Conservation (phyloP, 2,888 invertebrate genomes). For the Apodemia hepburni region DNA sequence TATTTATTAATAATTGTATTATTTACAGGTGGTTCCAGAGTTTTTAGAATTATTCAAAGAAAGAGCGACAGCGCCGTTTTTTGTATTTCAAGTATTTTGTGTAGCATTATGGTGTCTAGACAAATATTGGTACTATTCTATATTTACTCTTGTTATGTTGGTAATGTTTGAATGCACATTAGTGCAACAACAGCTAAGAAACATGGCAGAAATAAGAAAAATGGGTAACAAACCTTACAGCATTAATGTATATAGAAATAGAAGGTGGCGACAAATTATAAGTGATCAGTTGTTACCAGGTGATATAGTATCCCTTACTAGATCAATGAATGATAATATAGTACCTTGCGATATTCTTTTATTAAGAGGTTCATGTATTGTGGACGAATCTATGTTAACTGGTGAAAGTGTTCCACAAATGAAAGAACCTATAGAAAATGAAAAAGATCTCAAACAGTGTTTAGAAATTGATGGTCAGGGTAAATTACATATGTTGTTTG, state of each 20-base stretch:
- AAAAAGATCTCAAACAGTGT: constrained; percentile 73
- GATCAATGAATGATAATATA: constrained; percentile 93
- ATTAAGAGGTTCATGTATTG: constrained; percentile 96
- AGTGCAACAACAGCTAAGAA: constrained; percentile 97
- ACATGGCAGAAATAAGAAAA: constrained; percentile 99
- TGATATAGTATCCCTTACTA: constrained; percentile 95
- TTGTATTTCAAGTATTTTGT: constrained; percentile 99
- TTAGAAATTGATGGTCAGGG: constrained; percentile 93
- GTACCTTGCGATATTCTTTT: constrained; percentile 98
- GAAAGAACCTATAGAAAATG: constrained; percentile 96
- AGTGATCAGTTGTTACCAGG: constrained; percentile 96
- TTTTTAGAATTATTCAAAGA: constrained; percentile 98
- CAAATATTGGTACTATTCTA: constrained; percentile 98
- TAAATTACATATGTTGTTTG: constrained; percentile 95
- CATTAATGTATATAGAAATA: constrained; percentile 93
- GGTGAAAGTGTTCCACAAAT: constrained; percentile 99
- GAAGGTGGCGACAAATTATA: constrained; percentile 92
- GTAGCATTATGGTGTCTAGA: constrained; percentile 99
- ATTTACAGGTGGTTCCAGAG: constrained; percentile 90
- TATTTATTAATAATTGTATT: no score
- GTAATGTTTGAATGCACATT: constrained; percentile 98
- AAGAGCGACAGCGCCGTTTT: constrained; percentile 99
- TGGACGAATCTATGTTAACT: constrained; percentile 99
- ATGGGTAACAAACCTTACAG: constrained; percentile 99
- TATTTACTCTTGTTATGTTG: constrained; percentile 97